Evolutionary conservation across 2,888 invertebrate genomes (phyloP), one percentile per base, ranked within the genome.

Genomic region (Idaea dimidiata): DNA sequence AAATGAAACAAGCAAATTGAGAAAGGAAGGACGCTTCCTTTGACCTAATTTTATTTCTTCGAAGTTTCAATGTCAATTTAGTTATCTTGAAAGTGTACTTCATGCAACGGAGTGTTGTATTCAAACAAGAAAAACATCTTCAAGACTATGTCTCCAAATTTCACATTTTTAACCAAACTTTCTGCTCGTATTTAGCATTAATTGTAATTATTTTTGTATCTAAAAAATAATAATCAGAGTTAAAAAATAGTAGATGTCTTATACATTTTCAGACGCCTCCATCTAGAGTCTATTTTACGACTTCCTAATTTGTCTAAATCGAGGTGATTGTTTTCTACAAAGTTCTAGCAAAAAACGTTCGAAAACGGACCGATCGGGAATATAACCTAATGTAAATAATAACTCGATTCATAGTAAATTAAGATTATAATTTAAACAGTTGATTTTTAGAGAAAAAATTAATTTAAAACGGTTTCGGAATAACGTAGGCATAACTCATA

Each of bases 211-310:
- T 24, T 24, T 24, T 24, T 24, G 24, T 24, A 24, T 3, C 1
- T 3, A 24, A 24, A 24, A 24, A 24, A n/a, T n/a, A n/a, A n/a
- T n/a, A n/a, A 32, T 32, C 32, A 32, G 10, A 32, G 32, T 32
- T 3, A 24, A 24, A 24, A 24, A 24, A 10, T 43, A 43, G 14
- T 57, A 61, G 54, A 58, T 61, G 57, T 43, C 32, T 66, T 65
- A 68, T 65, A 74, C 67, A 73, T 60, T 65, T 67, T 71, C 66
- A 62, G 55, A 63, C 43, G 58, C 59, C 61, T 66, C 68, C 71
- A 67, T 65, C 65, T 63, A 62, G 66, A 14, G 14, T 43, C 43
- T 43, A 43, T 43, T 43, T 10, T 3, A 43, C 43, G 7, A 43
- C 43, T 43, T 43, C 43, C 43, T 43, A 43, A 24, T 43, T 43